Evolutionary conservation across 2,888 invertebrate genomes (phyloP).

Genomic region (Netelia melanura): DNA sequence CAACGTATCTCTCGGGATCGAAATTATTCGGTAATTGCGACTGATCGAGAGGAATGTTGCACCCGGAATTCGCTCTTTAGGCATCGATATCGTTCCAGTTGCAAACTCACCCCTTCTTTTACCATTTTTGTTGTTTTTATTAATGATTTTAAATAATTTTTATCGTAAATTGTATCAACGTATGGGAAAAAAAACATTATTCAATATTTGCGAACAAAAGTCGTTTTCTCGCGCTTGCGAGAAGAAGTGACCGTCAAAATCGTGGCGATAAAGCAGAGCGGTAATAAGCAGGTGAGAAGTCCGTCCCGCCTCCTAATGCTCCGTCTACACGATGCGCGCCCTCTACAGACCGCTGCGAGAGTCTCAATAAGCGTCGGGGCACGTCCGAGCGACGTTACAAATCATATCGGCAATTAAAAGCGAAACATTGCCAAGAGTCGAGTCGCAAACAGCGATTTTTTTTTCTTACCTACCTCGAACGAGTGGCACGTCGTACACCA

Average conservation of each 20-base stretch:
- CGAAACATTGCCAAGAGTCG: conserved; percentile 30
- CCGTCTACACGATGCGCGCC: conserved; percentile 51
- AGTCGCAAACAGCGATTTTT: not conserved
- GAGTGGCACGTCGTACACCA: not conserved
- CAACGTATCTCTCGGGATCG: conserved; percentile 75
- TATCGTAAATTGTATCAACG: not conserved
- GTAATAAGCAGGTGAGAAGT: conserved; percentile 75
- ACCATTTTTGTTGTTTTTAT: conserved; percentile 1
- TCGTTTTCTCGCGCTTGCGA: conserved; percentile 17
- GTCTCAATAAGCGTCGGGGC: conserved; percentile 6
- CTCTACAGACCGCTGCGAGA: conserved; percentile 9
- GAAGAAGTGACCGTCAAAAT: conserved; percentile 63
- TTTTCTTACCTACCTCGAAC: not conserved
- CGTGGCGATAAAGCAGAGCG: conserved; percentile 69
- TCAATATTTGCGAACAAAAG: conserved; percentile 66
- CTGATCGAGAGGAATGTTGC: conserved; percentile 81
- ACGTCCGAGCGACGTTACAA: conserved; percentile 68
- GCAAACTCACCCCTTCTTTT: too few relatives aligned
- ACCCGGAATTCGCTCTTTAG: conserved; percentile 73
- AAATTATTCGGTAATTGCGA: conserved; percentile 84
- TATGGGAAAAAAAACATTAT: conserved; percentile 53
- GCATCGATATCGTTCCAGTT: not conserved
- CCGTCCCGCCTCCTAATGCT: conserved; percentile 72
- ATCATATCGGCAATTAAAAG: conserved; percentile 74
- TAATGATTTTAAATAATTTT: conserved; percentile 11